Percentiles rank a stretch among this genome's conserved stretches.
Evolutionary conservation across 2,797 vertebrate genomes (phyloP).

Genomic region (Channa striata): DNA sequence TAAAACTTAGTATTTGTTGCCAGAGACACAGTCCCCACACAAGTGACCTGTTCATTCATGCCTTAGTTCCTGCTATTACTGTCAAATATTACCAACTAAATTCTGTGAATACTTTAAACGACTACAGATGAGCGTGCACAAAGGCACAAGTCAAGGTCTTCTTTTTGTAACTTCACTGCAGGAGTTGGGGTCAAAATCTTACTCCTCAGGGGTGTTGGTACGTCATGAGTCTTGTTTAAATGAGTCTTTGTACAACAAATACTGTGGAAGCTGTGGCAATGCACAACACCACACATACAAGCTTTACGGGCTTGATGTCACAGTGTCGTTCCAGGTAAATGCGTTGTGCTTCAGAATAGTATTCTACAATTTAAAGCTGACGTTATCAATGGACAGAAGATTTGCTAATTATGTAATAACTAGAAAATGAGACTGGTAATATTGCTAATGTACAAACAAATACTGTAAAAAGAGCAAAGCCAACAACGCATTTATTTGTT

Average conservation of each 20-base stretch:
- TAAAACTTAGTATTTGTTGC: slow-evolving; percentile 61
- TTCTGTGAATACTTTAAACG: slow-evolving; percentile 22
- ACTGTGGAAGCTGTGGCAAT: background rate
- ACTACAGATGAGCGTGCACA: background rate
- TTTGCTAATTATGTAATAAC: no score
- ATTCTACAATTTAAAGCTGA: no score
- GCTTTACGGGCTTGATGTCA: background rate
- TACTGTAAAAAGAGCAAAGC: no score
- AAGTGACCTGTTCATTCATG: slow-evolving; percentile 67
- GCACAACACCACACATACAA: background rate
- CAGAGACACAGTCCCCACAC: slow-evolving; percentile 66
- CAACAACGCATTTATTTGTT: no score
- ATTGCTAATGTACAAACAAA: no score
- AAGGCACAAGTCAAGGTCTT: slow-evolving; percentile 28
- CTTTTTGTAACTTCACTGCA: background rate
- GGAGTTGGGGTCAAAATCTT: slow-evolving; percentile 31
- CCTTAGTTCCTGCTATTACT: slow-evolving; percentile 36
- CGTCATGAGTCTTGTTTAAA: slow-evolving; percentile 5
- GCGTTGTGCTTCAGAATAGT: background rate
- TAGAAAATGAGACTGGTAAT: no score
- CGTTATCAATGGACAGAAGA: no score
- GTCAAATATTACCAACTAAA: slow-evolving; percentile 17
- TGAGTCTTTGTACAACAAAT: slow-evolving; percentile 2
- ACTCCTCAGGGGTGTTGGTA: slow-evolving; percentile 7
- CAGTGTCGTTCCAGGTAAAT: background rate